Conservation (phyloP, 2,113 vertebrate genomes). For the Myanophis thanlyinensis region DNA sequence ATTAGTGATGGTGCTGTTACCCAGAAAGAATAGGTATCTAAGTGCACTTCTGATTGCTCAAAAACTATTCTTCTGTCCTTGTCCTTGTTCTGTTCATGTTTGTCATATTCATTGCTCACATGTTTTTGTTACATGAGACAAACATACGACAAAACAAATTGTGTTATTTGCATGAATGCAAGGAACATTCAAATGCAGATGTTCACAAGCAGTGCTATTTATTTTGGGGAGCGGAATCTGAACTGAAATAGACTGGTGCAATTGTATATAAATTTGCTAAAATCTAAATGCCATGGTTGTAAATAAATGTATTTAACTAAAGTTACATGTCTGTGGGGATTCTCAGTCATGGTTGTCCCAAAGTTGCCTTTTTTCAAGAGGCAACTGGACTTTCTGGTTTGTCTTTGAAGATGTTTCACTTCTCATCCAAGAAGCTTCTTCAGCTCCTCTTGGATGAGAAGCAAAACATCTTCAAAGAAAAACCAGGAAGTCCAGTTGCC, state of each 20-base stretch:
- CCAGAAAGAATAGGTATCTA: not conserved
- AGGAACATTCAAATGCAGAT: not conserved
- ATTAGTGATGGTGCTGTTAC: not conserved
- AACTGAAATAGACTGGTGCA: not conserved
- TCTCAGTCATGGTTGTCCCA: too few relatives aligned
- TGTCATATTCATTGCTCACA: not conserved
- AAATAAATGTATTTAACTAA: not conserved
- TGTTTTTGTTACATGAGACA: not conserved
- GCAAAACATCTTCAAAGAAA: too few relatives aligned
- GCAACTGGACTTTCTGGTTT: too few relatives aligned
- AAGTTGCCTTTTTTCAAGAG: too few relatives aligned
- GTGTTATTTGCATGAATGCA: not conserved
- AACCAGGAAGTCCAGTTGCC: too few relatives aligned
- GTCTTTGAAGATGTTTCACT: too few relatives aligned
- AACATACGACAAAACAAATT: not conserved
- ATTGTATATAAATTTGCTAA: not conserved
- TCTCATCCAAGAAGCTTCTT: too few relatives aligned
- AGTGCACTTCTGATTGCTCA: not conserved
- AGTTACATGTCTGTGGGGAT: not conserved
- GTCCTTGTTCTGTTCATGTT: not conserved
- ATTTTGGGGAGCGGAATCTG: not conserved
- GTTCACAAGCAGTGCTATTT: not conserved
- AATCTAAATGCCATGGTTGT: not conserved
- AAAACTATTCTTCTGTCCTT: not conserved
- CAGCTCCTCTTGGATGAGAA: too few relatives aligned